phyloP scores from a whole-genome alignment of 92 coral and sea anemone genomes.

The Galaxea fascicularis region DNA sequence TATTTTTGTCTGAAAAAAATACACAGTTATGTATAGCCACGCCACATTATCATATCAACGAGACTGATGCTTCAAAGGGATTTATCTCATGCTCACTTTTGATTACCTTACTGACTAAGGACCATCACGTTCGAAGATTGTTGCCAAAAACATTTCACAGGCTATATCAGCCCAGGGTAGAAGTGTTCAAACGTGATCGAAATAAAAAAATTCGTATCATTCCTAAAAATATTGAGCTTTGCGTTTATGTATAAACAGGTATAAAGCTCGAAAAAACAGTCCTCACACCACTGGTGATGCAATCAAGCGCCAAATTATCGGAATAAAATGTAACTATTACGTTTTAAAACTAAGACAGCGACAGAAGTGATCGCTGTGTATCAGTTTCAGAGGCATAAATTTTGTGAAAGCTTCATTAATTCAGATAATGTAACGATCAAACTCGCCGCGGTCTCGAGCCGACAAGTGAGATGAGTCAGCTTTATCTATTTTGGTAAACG shows the following conservation, averaged over 20 bases:
- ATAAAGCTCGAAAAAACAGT: too few species aligned
- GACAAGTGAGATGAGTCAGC: conserved; percentile 22
- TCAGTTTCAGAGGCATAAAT: background rate
- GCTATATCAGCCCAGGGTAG: too few species aligned
- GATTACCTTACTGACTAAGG: background rate
- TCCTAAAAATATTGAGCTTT: too few species aligned
- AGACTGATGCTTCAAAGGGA: background rate
- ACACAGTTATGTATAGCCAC: background rate
- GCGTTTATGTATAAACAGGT: too few species aligned
- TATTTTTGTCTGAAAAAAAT: too few species aligned
- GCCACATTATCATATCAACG: background rate
- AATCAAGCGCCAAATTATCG: background rate
- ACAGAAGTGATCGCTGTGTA: background rate
- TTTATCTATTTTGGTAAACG: background rate
- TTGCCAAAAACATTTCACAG: too few species aligned
- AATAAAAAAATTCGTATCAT: too few species aligned
- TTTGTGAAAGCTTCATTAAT: background rate
- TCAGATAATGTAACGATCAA: background rate
- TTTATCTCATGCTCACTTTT: background rate
- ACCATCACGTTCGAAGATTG: too few species aligned
- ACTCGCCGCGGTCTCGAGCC: background rate
- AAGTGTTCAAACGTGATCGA: too few species aligned
- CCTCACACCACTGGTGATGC: too few species aligned
- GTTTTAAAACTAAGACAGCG: background rate
- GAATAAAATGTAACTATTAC: background rate